These are phyloP conservation scores for Dicrostonyx torquatus DNA, from an alignment of 2,797 vertebrate genomes.

Conservation along the genomic window DNA sequence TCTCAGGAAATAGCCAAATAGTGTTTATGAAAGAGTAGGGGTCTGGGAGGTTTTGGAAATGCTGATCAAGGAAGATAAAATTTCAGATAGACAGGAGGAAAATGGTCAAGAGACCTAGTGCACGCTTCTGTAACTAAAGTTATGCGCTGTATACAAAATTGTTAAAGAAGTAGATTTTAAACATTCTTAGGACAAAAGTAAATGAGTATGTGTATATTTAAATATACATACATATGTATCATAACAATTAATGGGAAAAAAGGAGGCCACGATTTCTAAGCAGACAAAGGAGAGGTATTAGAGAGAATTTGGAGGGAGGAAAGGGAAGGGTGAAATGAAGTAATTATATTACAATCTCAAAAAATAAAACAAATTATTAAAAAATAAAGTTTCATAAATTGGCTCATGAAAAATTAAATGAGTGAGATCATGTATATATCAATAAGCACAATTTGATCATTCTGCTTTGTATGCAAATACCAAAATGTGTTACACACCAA, in stretches of 20 bases:
- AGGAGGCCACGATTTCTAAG: background rate
- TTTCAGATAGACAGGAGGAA: background rate
- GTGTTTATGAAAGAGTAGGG: background rate
- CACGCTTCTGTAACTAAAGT: background rate
- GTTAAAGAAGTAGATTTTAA: background rate
- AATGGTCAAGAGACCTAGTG: background rate
- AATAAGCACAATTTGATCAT: background rate
- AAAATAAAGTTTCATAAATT: background rate
- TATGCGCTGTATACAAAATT: background rate
- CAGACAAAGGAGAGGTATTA: background rate
- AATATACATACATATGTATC: background rate
- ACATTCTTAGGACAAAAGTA: background rate
- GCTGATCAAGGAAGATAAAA: background rate
- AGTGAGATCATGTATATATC: background rate
- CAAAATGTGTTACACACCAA: background rate
- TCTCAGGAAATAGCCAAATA: background rate
- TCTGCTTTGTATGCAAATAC: background rate
- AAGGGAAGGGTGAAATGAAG: background rate
- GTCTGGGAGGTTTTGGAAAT: background rate
- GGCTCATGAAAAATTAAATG: background rate
- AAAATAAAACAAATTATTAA: background rate
- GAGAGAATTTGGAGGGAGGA: too few species aligned
- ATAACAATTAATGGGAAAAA: background rate
- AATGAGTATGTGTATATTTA: background rate
- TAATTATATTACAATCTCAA: background rate